These are phyloP conservation scores for Drosophila multiciliata DNA, from an alignment of 2,888 invertebrate species.

Conservation along the genomic window DNA sequence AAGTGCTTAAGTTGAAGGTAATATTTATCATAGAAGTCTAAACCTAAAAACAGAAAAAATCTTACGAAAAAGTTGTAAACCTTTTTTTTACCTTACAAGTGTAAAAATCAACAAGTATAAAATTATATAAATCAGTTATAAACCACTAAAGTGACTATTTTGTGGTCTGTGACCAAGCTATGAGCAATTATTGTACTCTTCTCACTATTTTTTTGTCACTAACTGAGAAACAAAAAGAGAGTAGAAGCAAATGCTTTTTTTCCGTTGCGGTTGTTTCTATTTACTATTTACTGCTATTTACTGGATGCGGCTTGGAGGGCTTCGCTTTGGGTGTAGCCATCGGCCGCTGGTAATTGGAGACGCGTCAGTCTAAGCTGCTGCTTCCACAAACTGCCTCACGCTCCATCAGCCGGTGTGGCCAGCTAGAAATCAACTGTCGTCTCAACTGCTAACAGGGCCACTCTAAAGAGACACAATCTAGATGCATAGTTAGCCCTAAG, in stretches of 20 bases:
- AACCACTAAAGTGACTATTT: neutral
- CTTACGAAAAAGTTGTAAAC: no score
- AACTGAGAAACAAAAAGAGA: constrained; percentile 56
- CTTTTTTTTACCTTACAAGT: no score
- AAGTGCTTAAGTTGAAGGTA: neutral
- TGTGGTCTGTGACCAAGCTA: neutral
- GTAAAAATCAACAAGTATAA: neutral
- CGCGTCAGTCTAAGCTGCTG: constrained; percentile 32
- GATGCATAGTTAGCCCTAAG: constrained; percentile 23
- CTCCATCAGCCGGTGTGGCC: constrained; percentile 22
- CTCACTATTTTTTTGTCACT: constrained; percentile 7
- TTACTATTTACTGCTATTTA: constrained; percentile 45
- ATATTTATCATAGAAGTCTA: neutral
- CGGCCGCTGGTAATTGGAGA: constrained; percentile 51
- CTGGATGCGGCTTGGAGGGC: constrained; percentile 65
- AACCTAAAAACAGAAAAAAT: no score
- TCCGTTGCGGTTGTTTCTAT: constrained; percentile 46
- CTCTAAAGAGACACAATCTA: constrained; percentile 34
- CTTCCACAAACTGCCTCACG: constrained; percentile 7
- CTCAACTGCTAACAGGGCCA: constrained; percentile 31
- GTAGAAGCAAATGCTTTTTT: constrained; percentile 41
- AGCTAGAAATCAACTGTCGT: constrained; percentile 45
- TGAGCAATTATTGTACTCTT: constrained; percentile 14
- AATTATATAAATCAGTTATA: neutral
- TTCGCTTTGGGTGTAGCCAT: constrained; percentile 56